Percentiles rank a stretch among this genome's conserved stretches.
phyloP scores from a whole-genome alignment of 2,888 invertebrate species.

The Spisula solida region DNA sequence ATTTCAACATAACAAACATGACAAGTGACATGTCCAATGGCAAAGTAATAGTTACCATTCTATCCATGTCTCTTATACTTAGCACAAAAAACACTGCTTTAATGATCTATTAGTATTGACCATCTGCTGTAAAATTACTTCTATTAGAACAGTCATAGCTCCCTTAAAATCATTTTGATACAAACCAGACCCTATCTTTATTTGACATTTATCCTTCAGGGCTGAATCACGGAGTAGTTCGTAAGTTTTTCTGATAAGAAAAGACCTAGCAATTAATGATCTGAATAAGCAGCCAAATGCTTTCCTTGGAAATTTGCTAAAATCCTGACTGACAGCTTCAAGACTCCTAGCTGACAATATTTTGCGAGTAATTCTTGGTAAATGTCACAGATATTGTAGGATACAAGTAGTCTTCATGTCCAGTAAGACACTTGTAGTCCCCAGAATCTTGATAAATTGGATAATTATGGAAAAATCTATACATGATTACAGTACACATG shows the following conservation, averaged over 20 bases:
- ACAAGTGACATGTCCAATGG: background rate
- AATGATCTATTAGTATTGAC: background rate
- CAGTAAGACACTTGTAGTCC: slow-evolving; percentile 20
- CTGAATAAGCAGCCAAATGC: background rate
- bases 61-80: background rate
- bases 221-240: background rate
- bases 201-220: background rate
- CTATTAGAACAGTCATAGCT: background rate
- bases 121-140: background rate
- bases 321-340: slow-evolving; percentile 35
- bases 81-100: background rate
- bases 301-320: background rate
- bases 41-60: background rate
- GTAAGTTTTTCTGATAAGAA: background rate
- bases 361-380: slow-evolving; percentile 21
- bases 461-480: slow-evolving; percentile 65
- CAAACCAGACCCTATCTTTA: background rate
- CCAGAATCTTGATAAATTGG: slow-evolving; percentile 63
- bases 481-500: slow-evolving; percentile 55
- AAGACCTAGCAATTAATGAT: slow-evolving; percentile 7
- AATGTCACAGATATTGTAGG: background rate
- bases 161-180: background rate
- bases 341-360: slow-evolving; percentile 17
- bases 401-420: slow-evolving; percentile 25
- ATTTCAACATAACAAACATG: background rate